These are phyloP conservation scores for Macaria notata DNA, from an alignment of 2,888 invertebrate genomes.

Conservation along the genomic window DNA sequence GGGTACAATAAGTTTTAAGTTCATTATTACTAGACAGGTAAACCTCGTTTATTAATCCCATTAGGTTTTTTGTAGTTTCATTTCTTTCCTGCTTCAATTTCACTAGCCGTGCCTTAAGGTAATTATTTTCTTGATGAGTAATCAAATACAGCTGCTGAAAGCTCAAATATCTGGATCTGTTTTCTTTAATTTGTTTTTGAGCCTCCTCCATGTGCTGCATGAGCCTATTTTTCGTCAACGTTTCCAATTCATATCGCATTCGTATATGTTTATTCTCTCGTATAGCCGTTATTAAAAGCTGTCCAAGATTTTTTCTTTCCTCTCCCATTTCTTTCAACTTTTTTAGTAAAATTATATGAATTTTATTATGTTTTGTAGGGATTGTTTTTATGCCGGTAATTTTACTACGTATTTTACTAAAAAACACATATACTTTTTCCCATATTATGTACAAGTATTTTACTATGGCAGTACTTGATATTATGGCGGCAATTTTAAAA, in stretches of 20 bases:
- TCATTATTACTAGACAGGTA: constrained; percentile 59
- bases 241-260: constrained; percentile 58
- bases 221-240: constrained; percentile 58
- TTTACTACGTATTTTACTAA: neutral
- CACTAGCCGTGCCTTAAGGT: constrained; percentile 55
- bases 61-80: constrained; percentile 55
- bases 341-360: constrained; percentile 50
- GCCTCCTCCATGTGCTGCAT: constrained; percentile 53
- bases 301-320: constrained; percentile 56
- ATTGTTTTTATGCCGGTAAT: constrained; percentile 10
- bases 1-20: constrained; percentile 60
- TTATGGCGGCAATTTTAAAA: constrained; percentile 37
- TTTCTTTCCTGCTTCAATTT: constrained; percentile 59
- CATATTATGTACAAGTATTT: constrained; percentile 33
- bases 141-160: constrained; percentile 65
- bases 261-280: constrained; percentile 64
- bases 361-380: constrained; percentile 16
- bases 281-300: constrained; percentile 56
- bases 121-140: constrained; percentile 65
- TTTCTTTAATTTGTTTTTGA: constrained; percentile 59
- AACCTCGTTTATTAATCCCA: constrained; percentile 58
- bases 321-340: constrained; percentile 57
- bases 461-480: constrained; percentile 31
- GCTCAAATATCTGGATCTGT: constrained; percentile 52
- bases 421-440: constrained; percentile 24